Evolutionary conservation across 2,888 invertebrate species (phyloP).

Genomic region (Germaria angustata): DNA sequence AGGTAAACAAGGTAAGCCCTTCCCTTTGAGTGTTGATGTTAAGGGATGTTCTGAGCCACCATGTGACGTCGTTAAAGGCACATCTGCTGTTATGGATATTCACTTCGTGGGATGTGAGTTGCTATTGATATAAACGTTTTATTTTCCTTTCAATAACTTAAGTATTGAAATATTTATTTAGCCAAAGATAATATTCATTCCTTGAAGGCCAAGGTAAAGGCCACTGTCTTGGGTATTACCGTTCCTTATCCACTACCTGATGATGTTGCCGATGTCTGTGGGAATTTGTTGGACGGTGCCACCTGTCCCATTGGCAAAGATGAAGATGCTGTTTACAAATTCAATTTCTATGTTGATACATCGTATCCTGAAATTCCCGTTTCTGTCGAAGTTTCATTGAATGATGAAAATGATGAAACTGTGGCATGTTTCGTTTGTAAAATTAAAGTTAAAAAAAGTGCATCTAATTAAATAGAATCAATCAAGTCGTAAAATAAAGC

Average conservation of each 20-base stretch:
- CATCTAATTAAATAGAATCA: too few species aligned
- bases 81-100: slow-evolving; percentile 73
- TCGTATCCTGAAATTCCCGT: slow-evolving; percentile 76
- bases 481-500: too few species aligned
- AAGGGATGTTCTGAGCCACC: slow-evolving; percentile 75
- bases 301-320: slow-evolving; percentile 76
- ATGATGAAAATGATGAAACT: slow-evolving; percentile 69
- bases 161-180: too few species aligned
- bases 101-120: slow-evolving; percentile 74
- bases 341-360: slow-evolving; percentile 73
- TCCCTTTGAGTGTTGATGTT: slow-evolving; percentile 73
- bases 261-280: slow-evolving; percentile 76
- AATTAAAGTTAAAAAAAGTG: slow-evolving; percentile 74
- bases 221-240: slow-evolving; percentile 76
- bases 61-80: slow-evolving; percentile 75
- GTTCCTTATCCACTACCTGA: slow-evolving; percentile 76
- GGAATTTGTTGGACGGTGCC: slow-evolving; percentile 74
- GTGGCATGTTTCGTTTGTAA: slow-evolving; percentile 74
- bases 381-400: slow-evolving; percentile 74
- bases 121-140: too few species aligned
- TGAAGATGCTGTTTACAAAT: slow-evolving; percentile 77
- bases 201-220: slow-evolving; percentile 69
- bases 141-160: too few species aligned
- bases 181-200: slow-evolving; percentile 65
- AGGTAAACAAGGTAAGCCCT: slow-evolving; percentile 73